A percentile compares a stretch with the other conserved stretches of the same genome.
phyloP scores from a whole-genome alignment of 2,888 invertebrate species.

The Torymus aiolomorphi region DNA sequence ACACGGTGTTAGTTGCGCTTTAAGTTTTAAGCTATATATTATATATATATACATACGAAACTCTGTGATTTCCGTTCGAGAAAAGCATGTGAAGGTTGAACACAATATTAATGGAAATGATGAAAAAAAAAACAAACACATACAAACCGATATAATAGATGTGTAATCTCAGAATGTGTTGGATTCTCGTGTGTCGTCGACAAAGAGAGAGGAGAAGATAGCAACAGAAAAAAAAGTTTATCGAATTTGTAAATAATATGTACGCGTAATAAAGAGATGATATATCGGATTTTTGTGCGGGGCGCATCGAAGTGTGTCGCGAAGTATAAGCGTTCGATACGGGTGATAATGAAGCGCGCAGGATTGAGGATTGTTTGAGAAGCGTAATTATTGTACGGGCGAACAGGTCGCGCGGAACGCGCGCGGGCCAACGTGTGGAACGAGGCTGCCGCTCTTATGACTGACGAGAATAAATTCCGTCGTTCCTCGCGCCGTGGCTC shows the following conservation, averaged over 20 bases:
- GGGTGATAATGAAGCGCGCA: conserved; percentile 13
- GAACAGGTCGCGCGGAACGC: neutral
- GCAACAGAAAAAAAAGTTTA: conserved; percentile 30
- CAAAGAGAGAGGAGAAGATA: conserved; percentile 15
- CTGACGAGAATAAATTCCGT: neutral
- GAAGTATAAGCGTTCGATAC: conserved; percentile 14
- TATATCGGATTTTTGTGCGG: conserved; percentile 37
- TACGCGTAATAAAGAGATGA: conserved; percentile 26
- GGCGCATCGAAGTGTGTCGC: neutral
- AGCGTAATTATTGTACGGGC: too few relatives aligned
- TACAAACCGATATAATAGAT: too few relatives aligned
- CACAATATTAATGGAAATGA: neutral
- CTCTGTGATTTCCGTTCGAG: conserved; percentile 56
- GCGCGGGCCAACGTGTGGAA: neutral
- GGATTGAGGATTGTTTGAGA: neutral
- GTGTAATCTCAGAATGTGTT: too few relatives aligned
- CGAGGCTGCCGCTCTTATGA: neutral
- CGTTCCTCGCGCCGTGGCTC: too few relatives aligned
- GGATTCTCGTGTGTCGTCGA: conserved; percentile 53
- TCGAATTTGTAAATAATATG: conserved; percentile 50
- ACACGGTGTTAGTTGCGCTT: conserved; percentile 37
- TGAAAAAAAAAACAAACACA: conserved; percentile 7
- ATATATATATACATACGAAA: conserved; percentile 19
- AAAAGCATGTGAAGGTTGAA: conserved; percentile 4
- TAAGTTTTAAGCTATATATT: conserved; percentile 45